phyloP scores from a whole-genome alignment of 2,113 vertebrate species.

The Peromyscus polionotus region DNA sequence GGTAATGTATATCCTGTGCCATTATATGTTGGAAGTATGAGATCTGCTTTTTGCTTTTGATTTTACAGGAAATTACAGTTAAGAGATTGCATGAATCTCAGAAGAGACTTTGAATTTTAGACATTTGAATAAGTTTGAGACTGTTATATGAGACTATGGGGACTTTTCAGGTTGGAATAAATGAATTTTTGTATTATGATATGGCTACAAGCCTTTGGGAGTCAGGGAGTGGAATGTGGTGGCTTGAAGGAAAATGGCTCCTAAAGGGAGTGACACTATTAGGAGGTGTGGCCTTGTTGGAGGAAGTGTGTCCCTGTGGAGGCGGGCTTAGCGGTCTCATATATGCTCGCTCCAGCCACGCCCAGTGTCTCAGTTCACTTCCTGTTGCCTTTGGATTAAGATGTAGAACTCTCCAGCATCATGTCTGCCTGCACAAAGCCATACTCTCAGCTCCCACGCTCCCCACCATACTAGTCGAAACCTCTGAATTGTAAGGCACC shows the following conservation, averaged over 20 bases:
- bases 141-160: not conserved
- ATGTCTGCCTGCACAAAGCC: not conserved
- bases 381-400: not conserved
- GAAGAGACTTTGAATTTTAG: not conserved
- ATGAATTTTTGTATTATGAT: not conserved
- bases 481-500: not conserved
- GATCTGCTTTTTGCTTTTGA: not conserved
- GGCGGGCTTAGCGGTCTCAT: not conserved
- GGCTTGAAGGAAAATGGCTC: not conserved
- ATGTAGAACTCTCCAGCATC: not conserved
- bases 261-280: not conserved
- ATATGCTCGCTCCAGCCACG: not conserved
- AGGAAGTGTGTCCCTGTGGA: not conserved
- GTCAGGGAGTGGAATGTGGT: not conserved
- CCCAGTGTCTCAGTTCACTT: not conserved
- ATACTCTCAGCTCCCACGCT: not conserved
- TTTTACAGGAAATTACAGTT: not conserved
- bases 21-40: not conserved
- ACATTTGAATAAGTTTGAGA: not conserved
- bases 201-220: not conserved
- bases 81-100: not conserved
- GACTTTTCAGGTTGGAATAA: not conserved
- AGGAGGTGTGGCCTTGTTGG: not conserved
- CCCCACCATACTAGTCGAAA: not conserved
- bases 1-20: not conserved